These are phyloP conservation scores for Tor tambroides DNA, from an alignment of 2,113 vertebrate genomes.

Conservation along the genomic window DNA sequence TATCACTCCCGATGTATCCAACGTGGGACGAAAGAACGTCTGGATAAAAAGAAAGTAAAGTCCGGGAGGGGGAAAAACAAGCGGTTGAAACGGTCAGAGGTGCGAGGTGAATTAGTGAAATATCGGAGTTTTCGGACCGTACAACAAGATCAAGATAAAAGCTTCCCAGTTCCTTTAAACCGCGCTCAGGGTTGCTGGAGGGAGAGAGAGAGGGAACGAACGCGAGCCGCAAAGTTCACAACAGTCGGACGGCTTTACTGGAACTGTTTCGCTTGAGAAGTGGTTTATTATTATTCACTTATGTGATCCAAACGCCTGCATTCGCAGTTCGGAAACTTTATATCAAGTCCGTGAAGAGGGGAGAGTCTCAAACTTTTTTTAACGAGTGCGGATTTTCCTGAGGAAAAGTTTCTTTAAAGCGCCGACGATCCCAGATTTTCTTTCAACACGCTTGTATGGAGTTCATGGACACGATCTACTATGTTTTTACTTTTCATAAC, in stretches of 20 bases:
- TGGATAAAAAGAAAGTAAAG: slow-evolving; percentile 66
- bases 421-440: not conserved
- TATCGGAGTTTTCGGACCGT: slow-evolving; percentile 64
- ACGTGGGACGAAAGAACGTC: slow-evolving; percentile 81
- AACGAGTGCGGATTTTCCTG: not conserved
- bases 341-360: not conserved
- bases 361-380: not conserved
- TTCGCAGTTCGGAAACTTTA: not conserved
- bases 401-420: slow-evolving; percentile 32
- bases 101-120: slow-evolving; percentile 58
- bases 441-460: slow-evolving; percentile 32
- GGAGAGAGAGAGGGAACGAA: not conserved
- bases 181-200: not conserved
- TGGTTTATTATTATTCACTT: not conserved
- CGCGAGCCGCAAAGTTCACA: slow-evolving; percentile 32
- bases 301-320: not conserved
- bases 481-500: not conserved
- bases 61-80: slow-evolving; percentile 27
- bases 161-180: slow-evolving; percentile 25
- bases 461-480: slow-evolving; percentile 22
- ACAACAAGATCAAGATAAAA: slow-evolving; percentile 62
- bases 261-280: not conserved
- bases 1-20: slow-evolving; percentile 78
- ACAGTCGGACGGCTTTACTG: slow-evolving; percentile 16
- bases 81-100: slow-evolving; percentile 17